These are phyloP conservation scores for Xenops minutus DNA, from an alignment of 2,797 vertebrate genomes.

Conservation along the genomic window DNA sequence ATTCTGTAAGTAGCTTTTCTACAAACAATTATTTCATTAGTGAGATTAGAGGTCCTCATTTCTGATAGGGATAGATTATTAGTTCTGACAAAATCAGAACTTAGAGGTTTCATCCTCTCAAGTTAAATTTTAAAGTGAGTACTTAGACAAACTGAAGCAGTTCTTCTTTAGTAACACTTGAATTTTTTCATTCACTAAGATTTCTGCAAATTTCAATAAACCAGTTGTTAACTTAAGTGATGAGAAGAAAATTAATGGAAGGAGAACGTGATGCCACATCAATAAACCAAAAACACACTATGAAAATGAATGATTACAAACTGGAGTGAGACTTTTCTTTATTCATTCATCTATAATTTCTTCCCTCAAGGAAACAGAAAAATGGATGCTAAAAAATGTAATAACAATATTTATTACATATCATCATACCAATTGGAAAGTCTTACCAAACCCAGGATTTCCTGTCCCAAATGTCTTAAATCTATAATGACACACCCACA, in stretches of 20 bases:
- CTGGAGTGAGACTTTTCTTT: neutral
- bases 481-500: neutral
- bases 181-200: neutral
- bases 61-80: slow-evolving; percentile 9
- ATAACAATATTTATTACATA: neutral
- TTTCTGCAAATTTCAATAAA: neutral
- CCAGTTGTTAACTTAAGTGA: neutral
- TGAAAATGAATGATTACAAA: neutral
- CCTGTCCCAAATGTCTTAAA: neutral
- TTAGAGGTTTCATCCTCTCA: neutral
- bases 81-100: slow-evolving; percentile 24
- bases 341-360: neutral
- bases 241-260: neutral
- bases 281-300: neutral
- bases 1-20: slow-evolving; percentile 62
- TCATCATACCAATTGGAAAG: neutral
- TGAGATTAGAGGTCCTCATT: slow-evolving; percentile 14
- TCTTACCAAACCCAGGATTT: neutral
- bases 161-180: neutral
- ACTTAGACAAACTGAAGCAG: neutral
- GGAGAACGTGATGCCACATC: neutral
- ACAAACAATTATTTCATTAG: slow-evolving; percentile 57
- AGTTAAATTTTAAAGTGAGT: neutral
- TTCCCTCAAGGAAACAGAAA: neutral
- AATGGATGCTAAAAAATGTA: neutral